Evolutionary conservation across 2,113 vertebrate species (phyloP).

Genomic region (Peromyscus polionotus): DNA sequence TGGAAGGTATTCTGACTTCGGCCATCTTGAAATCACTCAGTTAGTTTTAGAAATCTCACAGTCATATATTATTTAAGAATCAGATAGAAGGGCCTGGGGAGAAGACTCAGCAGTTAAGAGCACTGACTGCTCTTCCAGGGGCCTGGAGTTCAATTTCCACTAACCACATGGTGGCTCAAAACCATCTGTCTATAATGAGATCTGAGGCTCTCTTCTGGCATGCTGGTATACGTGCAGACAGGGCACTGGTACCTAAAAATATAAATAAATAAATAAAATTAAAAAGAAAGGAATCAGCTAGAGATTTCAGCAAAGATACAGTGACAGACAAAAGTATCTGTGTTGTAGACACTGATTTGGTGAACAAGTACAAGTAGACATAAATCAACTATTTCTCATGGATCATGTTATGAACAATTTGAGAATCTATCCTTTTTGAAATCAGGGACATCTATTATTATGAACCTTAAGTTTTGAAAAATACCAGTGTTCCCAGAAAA

Average conservation of each 20-base stretch:
- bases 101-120: no score
- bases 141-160: no score
- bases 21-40: conserved; percentile 11
- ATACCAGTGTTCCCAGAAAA: background rate
- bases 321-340: background rate
- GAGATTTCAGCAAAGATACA: background rate
- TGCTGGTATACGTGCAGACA: no score
- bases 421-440: background rate
- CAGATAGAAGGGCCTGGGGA: background rate
- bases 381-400: background rate
- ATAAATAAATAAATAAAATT: background rate
- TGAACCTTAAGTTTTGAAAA: background rate
- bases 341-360: background rate
- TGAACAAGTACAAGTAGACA: background rate
- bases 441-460: background rate
- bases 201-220: no score
- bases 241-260: background rate
- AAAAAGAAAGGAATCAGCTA: background rate
- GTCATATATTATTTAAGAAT: background rate
- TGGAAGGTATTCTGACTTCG: background rate
- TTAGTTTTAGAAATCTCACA: conserved; percentile 33
- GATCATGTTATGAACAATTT: background rate
- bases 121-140: no score
- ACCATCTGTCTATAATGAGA: no score
- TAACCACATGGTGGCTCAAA: no score